Base-by-base conservation (phyloP, 2,797 vertebrate genomes). In the Selene dorsalis region DNA sequence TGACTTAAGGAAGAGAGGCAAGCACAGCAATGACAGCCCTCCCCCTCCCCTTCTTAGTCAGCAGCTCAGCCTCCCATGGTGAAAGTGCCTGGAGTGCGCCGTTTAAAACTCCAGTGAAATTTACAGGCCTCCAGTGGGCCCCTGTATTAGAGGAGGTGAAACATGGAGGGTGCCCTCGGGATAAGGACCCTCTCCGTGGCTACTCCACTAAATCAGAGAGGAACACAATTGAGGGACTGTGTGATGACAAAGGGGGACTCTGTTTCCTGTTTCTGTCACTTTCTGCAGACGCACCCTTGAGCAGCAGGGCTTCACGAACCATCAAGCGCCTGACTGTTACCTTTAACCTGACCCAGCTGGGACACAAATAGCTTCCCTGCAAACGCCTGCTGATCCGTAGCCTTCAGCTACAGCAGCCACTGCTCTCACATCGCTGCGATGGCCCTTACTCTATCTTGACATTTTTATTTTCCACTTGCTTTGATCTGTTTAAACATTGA, bases 181-280 rank as follows among this genome's bases (percentile, higher is more conserved):
- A 91, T 45, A 53, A 63, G 64, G 84, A 85, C 63, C 79, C 80
- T 79, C 66, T 72, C 50, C 48, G 80, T 48, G 73, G 73, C 79
- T 66, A 39, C 74, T 43, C 10, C 14, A 82, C 67, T 73, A 82
- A 82, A 87, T 88, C 88, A 78, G 69, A 63, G 24, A 76, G 69
- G 58, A 84, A 75, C 85, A 93, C 90, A 93, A 93, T 81, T 78
- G 87, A 61, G 69, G 30, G 71, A 88, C 90, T 93, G 90, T 94
- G 85, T 20, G 3, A 20, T 61, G 76, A 93, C 92, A 94, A 93
- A 84, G 87, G 71, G 69, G 71, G 75, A 82, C 71, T 82, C 63
- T 94, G 92, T 94, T 84, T 90, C 83, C 83, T 77, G 87, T 89
- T 80, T 77, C 88, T 82, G 80, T 82, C 76, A 22, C 13, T 73